These are phyloP conservation scores for Sarcoramphus papa DNA, from an alignment of 2,797 vertebrate species.

Conservation along the genomic window DNA sequence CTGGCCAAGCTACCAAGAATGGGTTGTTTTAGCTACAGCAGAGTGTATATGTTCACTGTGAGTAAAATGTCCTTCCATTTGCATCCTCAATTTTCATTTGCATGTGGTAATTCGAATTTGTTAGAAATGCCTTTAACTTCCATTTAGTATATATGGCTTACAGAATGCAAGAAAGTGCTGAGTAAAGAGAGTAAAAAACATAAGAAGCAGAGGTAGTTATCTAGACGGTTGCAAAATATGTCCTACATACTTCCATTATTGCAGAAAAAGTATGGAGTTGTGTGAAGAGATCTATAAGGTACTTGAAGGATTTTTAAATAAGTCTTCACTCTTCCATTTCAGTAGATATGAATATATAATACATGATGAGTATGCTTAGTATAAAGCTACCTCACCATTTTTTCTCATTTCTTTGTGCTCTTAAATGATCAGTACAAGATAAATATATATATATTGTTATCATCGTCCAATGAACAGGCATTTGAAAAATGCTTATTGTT, in stretches of 20 bases:
- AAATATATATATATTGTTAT: not conserved
- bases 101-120: not conserved
- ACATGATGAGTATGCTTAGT: not conserved
- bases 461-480: not conserved
- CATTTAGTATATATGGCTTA: not conserved
- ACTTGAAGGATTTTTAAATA: not conserved
- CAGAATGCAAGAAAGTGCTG: not conserved
- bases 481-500: not conserved
- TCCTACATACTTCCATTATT: not conserved
- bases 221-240: not conserved
- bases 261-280: not conserved
- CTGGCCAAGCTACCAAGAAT: not conserved
- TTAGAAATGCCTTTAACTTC: not conserved
- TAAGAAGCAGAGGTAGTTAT: not conserved
- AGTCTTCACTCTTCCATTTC: not conserved
- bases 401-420: constrained; percentile 38
- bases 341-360: not conserved
- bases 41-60: not conserved
- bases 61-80: not conserved
- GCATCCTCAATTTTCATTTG: not conserved
- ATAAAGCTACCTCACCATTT: constrained; percentile 4
- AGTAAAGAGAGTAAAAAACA: not conserved
- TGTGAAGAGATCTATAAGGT: not conserved
- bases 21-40: not conserved
- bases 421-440: not conserved